A percentile compares a stretch with the other conserved stretches of the same genome.
Conservation (phyloP, 2,113 vertebrate genomes). For the Penelope pileata region DNA sequence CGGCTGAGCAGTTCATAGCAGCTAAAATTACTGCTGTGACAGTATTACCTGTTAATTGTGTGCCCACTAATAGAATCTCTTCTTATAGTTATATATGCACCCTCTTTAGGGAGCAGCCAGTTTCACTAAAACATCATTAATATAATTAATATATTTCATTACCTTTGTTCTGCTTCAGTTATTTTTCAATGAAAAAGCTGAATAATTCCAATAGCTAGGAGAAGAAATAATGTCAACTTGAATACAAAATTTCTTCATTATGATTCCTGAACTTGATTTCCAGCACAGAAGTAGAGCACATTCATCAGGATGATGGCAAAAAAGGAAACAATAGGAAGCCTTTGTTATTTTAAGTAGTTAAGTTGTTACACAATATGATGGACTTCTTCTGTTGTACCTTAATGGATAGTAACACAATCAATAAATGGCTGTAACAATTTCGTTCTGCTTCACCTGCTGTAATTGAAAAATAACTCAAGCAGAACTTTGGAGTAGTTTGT, state of each 20-base stretch:
- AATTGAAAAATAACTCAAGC: slow-evolving; percentile 95
- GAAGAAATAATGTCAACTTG: slow-evolving; percentile 65
- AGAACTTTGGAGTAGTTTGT: slow-evolving; percentile 82
- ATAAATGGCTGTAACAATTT: slow-evolving; percentile 91
- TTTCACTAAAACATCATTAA: slow-evolving; percentile 80
- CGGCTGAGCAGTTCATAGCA: slow-evolving; percentile 37
- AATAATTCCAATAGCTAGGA: slow-evolving; percentile 60
- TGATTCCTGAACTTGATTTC: slow-evolving; percentile 67
- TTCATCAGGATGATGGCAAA: slow-evolving; percentile 66
- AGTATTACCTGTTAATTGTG: slow-evolving; percentile 51
- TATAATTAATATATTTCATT: slow-evolving; percentile 84
- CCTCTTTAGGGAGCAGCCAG: slow-evolving; percentile 69
- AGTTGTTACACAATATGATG: slow-evolving; percentile 88
- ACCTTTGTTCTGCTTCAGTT: slow-evolving; percentile 77
- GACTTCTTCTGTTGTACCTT: slow-evolving; percentile 86
- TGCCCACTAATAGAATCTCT: slow-evolving; percentile 47
- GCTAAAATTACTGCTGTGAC: slow-evolving; percentile 56
- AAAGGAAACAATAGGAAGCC: slow-evolving; percentile 79
- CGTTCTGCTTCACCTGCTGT: slow-evolving; percentile 88
- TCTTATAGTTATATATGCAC: slow-evolving; percentile 37
- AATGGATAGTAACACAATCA: slow-evolving; percentile 88
- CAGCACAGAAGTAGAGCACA: slow-evolving; percentile 34
- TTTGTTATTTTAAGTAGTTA: slow-evolving; percentile 87
- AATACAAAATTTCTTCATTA: slow-evolving; percentile 63
- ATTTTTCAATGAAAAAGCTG: slow-evolving; percentile 65